phyloP scores from a whole-genome alignment of 2,888 invertebrate genomes.

The Mythimna vitellina region DNA sequence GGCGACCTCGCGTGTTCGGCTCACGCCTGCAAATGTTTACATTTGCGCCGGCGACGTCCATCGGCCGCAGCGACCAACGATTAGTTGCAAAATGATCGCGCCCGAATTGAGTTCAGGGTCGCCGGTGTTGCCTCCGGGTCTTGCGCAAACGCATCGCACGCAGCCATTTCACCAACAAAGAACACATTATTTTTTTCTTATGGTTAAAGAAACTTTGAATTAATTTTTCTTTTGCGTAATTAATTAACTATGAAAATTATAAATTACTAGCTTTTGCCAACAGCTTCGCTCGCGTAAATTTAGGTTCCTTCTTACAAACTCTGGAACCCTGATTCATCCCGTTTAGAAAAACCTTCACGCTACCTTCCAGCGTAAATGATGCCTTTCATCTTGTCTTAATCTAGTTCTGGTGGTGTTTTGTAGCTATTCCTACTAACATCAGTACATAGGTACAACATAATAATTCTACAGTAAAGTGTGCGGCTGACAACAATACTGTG shows the following conservation, averaged over 20 bases:
- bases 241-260: constrained; percentile 25
- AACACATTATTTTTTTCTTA: constrained; percentile 63
- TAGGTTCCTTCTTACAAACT: no score
- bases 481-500: constrained; percentile 22
- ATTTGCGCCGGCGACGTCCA: constrained; percentile 85
- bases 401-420: background rate
- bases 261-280: background rate
- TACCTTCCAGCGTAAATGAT: constrained; percentile 2
- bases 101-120: constrained; percentile 90
- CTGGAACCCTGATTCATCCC: no score
- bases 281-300: no score
- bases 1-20: constrained; percentile 84
- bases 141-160: constrained; percentile 80
- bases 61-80: constrained; percentile 81
- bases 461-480: constrained; percentile 10
- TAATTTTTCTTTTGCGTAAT: constrained; percentile 48
- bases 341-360: background rate
- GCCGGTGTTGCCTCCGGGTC: constrained; percentile 87
- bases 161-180: constrained; percentile 72
- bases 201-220: constrained; percentile 41
- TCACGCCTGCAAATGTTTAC: constrained; percentile 90
- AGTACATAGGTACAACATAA: constrained; percentile 1
- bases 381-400: background rate
- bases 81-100: constrained; percentile 89
- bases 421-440: background rate